Percentiles rank a stretch among this genome's conserved stretches.
These are phyloP conservation scores for Scaptomyza polygonia DNA, from an alignment of 2,888 invertebrate genomes.

Conservation along the genomic window DNA sequence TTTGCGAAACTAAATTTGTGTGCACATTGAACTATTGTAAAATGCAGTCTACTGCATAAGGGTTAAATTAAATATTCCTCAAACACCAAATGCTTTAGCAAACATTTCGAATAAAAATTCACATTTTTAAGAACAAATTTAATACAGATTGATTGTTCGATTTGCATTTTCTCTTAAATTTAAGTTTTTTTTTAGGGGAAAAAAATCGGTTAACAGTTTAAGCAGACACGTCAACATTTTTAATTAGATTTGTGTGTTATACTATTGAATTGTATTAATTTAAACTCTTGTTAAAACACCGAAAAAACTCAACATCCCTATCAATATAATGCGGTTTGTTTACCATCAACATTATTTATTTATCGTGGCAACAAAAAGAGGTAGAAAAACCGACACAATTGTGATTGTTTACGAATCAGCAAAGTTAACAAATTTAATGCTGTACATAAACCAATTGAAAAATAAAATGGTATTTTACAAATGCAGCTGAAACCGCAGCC, in stretches of 20 bases:
- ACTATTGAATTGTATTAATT: not conserved
- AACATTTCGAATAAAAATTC: too few relatives aligned
- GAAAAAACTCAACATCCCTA: slow-evolving; percentile 35
- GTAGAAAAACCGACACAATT: slow-evolving; percentile 5
- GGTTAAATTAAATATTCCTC: not conserved
- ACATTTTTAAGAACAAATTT: not conserved
- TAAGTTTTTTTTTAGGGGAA: not conserved
- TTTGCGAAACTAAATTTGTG: slow-evolving; percentile 2
- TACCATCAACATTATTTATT: slow-evolving; percentile 48
- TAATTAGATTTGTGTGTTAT: not conserved
- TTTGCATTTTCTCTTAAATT: not conserved
- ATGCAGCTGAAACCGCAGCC: slow-evolving; percentile 60
- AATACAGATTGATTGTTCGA: not conserved
- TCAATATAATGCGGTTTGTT: slow-evolving; percentile 56
- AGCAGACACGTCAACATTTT: not conserved
- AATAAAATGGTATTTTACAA: slow-evolving; percentile 56
- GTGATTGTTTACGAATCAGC: slow-evolving; percentile 69
- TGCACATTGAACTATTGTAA: not conserved
- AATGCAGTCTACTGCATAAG: not conserved
- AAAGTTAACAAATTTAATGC: slow-evolving; percentile 59
- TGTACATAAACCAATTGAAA: slow-evolving; percentile 53
- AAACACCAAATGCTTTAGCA: too few relatives aligned
- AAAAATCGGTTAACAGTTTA: not conserved
- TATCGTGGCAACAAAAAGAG: slow-evolving; percentile 11
- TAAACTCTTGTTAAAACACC: not conserved